These are phyloP conservation scores for Gulo gulo DNA, from an alignment of 2,113 vertebrate species.

Conservation along the genomic window DNA sequence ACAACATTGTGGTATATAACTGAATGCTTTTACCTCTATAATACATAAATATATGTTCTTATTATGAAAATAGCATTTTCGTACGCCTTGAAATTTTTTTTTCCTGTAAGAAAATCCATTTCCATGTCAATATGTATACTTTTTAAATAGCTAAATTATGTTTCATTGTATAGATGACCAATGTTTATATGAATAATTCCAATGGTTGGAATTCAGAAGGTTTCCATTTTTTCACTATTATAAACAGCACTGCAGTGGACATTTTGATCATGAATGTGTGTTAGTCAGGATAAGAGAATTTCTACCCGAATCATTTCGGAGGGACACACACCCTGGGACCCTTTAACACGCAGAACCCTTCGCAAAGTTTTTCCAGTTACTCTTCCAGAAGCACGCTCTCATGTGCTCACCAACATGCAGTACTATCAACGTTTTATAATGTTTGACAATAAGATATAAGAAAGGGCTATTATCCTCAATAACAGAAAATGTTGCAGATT, in stretches of 20 bases:
- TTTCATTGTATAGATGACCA: not conserved
- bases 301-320: not conserved
- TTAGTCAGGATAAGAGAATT: not conserved
- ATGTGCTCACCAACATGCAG: not conserved
- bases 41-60: not conserved
- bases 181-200: not conserved
- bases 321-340: not conserved
- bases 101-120: not conserved
- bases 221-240: not conserved
- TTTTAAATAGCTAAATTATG: not conserved
- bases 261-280: not conserved
- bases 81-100: not conserved
- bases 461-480: not conserved
- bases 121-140: not conserved
- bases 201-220: not conserved
- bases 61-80: not conserved
- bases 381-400: not conserved
- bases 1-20: not conserved
- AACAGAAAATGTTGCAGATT: not conserved
- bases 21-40: not conserved
- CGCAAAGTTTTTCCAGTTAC: not conserved
- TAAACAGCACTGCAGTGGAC: not conserved
- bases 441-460: not conserved
- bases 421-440: not conserved
- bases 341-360: not conserved